Base-by-base conservation (phyloP, 2,888 invertebrate species). In the Euphydryas editha region DNA sequence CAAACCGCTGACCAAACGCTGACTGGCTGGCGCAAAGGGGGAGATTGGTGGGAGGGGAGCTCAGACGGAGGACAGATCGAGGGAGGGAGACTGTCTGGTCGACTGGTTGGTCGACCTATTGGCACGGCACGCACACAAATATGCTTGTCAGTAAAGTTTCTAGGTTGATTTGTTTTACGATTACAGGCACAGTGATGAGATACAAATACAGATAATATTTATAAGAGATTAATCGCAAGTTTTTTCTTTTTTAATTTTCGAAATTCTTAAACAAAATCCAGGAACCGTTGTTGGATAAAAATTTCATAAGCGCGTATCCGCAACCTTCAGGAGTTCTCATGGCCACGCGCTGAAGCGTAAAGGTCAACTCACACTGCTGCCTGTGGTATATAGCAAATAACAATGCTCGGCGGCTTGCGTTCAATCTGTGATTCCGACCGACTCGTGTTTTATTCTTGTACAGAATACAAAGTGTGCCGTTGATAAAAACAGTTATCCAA, bases 101-200 rank as follows among this genome's bases (percentile, higher is more conserved):
- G 88, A 90, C 91, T 91, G 90, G 91, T 91, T 90, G 91, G 90
- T 84, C 92, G 90, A 91, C 90, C 88, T 87, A 90, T 87, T 90
- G 86, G 90, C 87, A 86, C 81, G 83, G 81, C 81, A 88, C 86
- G 83, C 84, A 82, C 78, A 81, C 82, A 85, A 81, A 61, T 66
- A 65, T 59, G 64, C 65, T n/a, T 70, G 69, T 84, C 86, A 85
- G 83, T 75, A 76, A 83, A 83, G 81, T 88, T 86, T 86, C 83
- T 85, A 82, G 80, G 82, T 80, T 80, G 83, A 84, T 86, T 81
- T 84, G 82, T 81, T 84, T 82, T 81, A 75, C 77, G 76, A 74
- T 75, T 74, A 74, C 73, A 73, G 81, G 76, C 78, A 80, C 75
- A 54, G 78, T 77, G 78, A 78, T 57, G 55, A 44, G 59, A 55